Evolutionary conservation across 2,888 invertebrate species (phyloP), one percentile per base, ranked within the genome.

Genomic region (Drosophila kanekoi): DNA sequence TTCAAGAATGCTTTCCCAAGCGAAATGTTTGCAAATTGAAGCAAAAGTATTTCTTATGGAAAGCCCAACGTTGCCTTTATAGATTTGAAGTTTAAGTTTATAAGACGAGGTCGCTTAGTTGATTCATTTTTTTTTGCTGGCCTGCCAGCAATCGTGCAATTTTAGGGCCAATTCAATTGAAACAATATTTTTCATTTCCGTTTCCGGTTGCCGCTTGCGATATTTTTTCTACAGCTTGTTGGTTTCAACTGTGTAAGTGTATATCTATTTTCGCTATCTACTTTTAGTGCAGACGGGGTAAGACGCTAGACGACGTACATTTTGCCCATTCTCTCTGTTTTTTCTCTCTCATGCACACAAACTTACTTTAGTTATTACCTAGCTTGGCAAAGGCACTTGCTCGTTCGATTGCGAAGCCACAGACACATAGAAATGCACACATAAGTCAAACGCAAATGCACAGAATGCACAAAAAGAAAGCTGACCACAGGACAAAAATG

Each of bases 171-270:
- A 90, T 89, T 87, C 89, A 89, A 86, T 89, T 88, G 86, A 84
- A 88, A 90, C 88, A 90, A 90, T 90, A 89, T 89, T 90, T 90
- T 90, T 81, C 82, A 79, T 81, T 88, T 83, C 79, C 80, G 81
- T 85, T 88, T 90, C 81, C 86, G 78, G 78, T 75, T 78, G 78
- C 47, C 72, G 76, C 83, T 79, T 85, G 59, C 69, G 64, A 63
- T 81, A 67, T 68, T 79, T 81, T 57, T 61, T 57, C 1, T 23
- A 16, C 10, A 53, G 41, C 23, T 44, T 35, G 13, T 54, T 44
- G 54, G 45, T 32, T 40, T 47, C 16, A n/a, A 14, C 41, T 51
- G n/a, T 43, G 48, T 63, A 53, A 35, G 51, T 45, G 57, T 56
- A 60, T 74, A 61, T 62, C 43, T 74, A 77, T 74, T 69, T 77